Evolutionary conservation across 2,113 vertebrate genomes (phyloP), one percentile per base, ranked within the genome.

Genomic region (Leptobrachium leishanense): DNA sequence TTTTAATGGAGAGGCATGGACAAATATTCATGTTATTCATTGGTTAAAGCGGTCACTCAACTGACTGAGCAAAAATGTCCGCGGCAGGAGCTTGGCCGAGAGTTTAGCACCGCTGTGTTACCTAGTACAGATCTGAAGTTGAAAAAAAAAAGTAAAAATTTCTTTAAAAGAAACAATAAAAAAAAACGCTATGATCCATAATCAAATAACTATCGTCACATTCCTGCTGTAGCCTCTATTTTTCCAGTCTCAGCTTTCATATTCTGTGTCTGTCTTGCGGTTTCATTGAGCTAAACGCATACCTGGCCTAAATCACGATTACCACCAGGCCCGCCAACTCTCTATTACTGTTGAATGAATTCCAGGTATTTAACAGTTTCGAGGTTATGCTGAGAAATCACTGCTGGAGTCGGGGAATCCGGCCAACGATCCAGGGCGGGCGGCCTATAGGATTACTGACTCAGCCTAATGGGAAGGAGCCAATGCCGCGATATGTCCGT

Each of bases 321-420:
- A 72, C 68, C 68, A 72, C 68, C 68, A 72, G 59, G 31, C 15
- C 41, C 53, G 68, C 76, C 68, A 72, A 54, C 43, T 65, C 15
- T 6, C 57, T 72, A 40, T 72, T 78, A 42, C 70, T 78, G n/a
- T 78, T 78, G 76, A 59, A 59, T 11, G 6, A 57, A 41, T 41
- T 72, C 68, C 68, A 71, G 39, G 63, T 41, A 64, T 71, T 78
- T 71, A 69, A 71, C 68, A 71, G 46, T 78, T 78, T 71, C n/a
- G 15, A 71, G 68, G 43, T 72, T 65, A 72, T 78, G 11, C 43
- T 72, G 15, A 72, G 57, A 55, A 78, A 63, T 78, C 54, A 3
- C 55, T 62, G 43, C 68, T 71, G 54, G 68, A 71, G 76, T 70
- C 11, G 5, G 43, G 67, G 67, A 77, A 63, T 77, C 1, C 20